Conservation (phyloP, 30 jellyfish, hydroid and myxozoan species). For the Rhopilema esculentum region DNA sequence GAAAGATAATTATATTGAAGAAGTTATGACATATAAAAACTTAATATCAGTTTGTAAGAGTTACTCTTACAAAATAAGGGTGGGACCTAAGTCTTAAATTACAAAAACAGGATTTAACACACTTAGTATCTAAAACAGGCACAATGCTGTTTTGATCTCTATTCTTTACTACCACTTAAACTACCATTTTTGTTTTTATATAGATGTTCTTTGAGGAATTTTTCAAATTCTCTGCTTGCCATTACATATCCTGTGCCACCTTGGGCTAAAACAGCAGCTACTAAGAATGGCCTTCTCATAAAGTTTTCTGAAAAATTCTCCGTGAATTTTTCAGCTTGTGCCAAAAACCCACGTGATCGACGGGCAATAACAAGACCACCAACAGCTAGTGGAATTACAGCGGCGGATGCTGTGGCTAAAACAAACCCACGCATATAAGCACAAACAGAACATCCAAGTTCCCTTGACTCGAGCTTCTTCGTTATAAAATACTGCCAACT, state of each 20-base stretch:
- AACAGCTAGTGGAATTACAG: constrained; percentile 53
- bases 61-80: too few species aligned
- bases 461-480: constrained; percentile 31
- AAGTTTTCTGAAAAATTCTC: constrained; percentile 47
- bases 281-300: constrained; percentile 50
- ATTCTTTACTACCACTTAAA: neutral
- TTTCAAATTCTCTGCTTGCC: constrained; percentile 75
- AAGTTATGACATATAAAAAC: too few species aligned
- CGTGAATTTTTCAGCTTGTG: constrained; percentile 46
- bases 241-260: constrained; percentile 62
- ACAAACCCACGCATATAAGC: constrained; percentile 64
- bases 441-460: constrained; percentile 65
- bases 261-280: constrained; percentile 56
- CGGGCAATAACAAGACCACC: constrained; percentile 62
- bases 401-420: constrained; percentile 53
- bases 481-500: constrained; percentile 53
- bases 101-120: too few species aligned
- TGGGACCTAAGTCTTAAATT: too few species aligned
- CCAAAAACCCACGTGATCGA: constrained; percentile 27
- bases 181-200: neutral
- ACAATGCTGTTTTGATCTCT: neutral
- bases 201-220: constrained; percentile 4
- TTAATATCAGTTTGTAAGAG: too few species aligned
- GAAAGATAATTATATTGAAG: too few species aligned
- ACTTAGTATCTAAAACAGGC: too few species aligned